These are phyloP conservation scores for Pyrgus malvae DNA, from an alignment of 2,888 invertebrate genomes.

Conservation along the genomic window DNA sequence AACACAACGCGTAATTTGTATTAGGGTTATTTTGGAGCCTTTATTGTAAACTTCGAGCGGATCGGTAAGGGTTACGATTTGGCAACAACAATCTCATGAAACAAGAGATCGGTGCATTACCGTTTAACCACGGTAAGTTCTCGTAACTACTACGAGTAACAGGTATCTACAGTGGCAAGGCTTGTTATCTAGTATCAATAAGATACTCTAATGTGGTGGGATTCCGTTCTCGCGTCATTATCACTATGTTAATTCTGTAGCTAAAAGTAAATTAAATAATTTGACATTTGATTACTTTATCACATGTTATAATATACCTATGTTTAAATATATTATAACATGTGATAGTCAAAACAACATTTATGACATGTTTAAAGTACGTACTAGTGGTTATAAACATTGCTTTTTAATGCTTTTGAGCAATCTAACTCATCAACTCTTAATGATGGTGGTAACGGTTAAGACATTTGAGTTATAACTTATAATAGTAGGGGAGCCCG, in stretches of 20 bases:
- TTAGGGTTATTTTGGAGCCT: not conserved
- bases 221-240: constrained; percentile 48
- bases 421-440: too few species aligned
- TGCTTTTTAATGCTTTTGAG: too few species aligned
- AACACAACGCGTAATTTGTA: constrained; percentile 1
- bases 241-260: constrained; percentile 22
- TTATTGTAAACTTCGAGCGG: not conserved
- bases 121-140: constrained; percentile 29
- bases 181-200: constrained; percentile 72
- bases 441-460: too few species aligned
- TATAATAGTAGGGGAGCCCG: too few species aligned
- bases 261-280: constrained; percentile 16
- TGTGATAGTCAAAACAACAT: too few species aligned
- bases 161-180: constrained; percentile 48
- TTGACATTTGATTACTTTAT: constrained; percentile 8
- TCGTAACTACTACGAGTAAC: constrained; percentile 49
- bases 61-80: not conserved
- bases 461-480: too few species aligned
- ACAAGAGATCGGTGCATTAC: not conserved
- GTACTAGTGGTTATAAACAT: too few species aligned
- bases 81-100: constrained; percentile 6
- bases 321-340: not conserved
- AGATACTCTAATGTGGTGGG: constrained; percentile 66
- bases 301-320: not conserved
- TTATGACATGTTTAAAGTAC: too few species aligned